These are phyloP conservation scores for Pseudococcus longispinus DNA, from an alignment of 2,888 invertebrate species.

Conservation along the genomic window DNA sequence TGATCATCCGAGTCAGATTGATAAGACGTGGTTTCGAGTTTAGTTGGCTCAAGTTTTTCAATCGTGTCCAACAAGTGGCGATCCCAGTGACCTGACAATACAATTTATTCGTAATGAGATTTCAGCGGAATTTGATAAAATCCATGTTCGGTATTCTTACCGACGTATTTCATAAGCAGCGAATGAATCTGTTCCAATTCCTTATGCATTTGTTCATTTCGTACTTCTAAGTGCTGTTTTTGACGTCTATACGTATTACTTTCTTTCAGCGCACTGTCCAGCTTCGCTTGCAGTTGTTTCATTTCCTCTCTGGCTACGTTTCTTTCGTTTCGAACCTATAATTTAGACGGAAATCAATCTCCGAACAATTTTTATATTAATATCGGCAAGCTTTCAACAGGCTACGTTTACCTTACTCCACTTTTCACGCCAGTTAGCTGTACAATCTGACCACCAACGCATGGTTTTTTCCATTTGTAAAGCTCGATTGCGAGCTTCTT, in stretches of 20 bases:
- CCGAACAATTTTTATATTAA: neutral
- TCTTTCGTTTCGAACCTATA: conserved; percentile 82
- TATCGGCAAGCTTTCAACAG: neutral
- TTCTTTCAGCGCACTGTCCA: conserved; percentile 81
- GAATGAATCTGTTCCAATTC: conserved; percentile 82
- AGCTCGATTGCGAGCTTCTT: conserved; percentile 91
- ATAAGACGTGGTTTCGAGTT: conserved; percentile 62
- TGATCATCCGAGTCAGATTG: conserved; percentile 60
- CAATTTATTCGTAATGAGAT: neutral
- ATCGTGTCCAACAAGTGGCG: conserved; percentile 65
- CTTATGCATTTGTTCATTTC: conserved; percentile 77
- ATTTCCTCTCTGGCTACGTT: conserved; percentile 92
- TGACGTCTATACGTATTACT: conserved; percentile 76
- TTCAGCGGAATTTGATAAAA: neutral
- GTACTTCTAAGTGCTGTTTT: conserved; percentile 74
- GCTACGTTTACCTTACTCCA: conserved; percentile 79
- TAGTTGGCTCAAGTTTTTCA: conserved; percentile 64
- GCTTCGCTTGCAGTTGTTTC: conserved; percentile 79
- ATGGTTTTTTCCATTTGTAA: conserved; percentile 99
- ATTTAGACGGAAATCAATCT: neutral
- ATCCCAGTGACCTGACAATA: conserved; percentile 69
- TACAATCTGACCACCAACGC: conserved; percentile 99
- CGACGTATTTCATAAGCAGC: conserved; percentile 71
- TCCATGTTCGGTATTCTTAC: conserved; percentile 35
- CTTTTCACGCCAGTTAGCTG: conserved; percentile 93